Base-by-base conservation (phyloP, 1,140 invertebrate genomes). In the Nephila pilipes region DNA sequence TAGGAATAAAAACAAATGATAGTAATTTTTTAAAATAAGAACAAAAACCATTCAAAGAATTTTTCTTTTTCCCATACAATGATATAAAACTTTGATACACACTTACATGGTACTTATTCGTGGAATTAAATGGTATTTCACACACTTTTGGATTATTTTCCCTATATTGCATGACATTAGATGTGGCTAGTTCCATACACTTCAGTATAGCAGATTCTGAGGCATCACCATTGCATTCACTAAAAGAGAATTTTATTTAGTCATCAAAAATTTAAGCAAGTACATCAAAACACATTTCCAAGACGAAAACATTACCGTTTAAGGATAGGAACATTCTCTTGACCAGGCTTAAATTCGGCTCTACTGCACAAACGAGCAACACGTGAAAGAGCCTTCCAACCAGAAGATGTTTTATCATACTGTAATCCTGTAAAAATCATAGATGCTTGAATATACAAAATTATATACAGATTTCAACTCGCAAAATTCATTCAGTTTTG, bases 351-450 rank as follows among this genome's bases (percentile, higher is more conserved):
- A 85, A 95, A 95, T 83, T 95, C 94, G 14, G 95, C 95, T 85
- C 95, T 94, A 90, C 94, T 94, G 85, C 95, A 95, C 6, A 95
- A 93, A 38, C 93, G 92, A 58, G 94, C 94, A 58, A 95, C 94
- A 46, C 94, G 87, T 20, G 95, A 94, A 54, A 95, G 85, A 88
- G 94, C 94, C 69, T 95, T 94, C 94, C 94, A 95, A 36, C 94
- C 94, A 65, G 93, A 80, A 46, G 94, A 94, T 38, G 97, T 98
- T 95, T 98, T 97, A 95, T 99, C 98, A 96, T 99, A 99, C 95
- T 98, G 98, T 83, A 98, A 97, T 95, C 96, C 95, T 95, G 85
- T 85, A 94, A 94, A 83, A 90, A 10, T 36, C 14, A 32, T 75
- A 75, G 32, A 75, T 65, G 29, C 20, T 75, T 32, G 16, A 32